Evolutionary conservation across 2,888 invertebrate species (phyloP), one percentile per base, ranked within the genome.

Genomic region (Xanthorhoe designata): DNA sequence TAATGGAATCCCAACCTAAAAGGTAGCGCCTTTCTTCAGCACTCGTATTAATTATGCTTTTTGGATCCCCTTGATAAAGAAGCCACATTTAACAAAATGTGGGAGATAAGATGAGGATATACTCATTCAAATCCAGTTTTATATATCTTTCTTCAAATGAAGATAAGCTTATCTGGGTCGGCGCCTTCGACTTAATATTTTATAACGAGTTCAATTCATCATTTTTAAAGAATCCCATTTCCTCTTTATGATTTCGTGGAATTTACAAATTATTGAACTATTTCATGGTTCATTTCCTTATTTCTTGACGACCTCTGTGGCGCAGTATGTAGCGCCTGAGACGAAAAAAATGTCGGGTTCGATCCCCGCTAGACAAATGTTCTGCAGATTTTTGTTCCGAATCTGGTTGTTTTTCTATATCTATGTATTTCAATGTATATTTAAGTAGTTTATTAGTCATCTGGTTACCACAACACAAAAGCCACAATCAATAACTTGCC

Each of bases 71-170:
- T 85, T 88, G 88, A 89, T 89, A 89, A 88, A 87, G 80, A 69
- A 77, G 79, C 74, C 77, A 78, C 83, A 85, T 87, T 84, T 85
- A 85, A 86, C 83, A 87, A 85, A 87, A 79, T 82, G 79, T 76
- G 75, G 75, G 13, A 86, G 87, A 90, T 89, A 88, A 83, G 74
- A 74, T 76, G 75, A 83, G 84, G 84, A 85, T 87, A 86, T 83
- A 87, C 88, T 89, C 88, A 90, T 90, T 88, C 78, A 79, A 85
- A 83, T 79, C 79, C 79, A 83, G 80, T 80, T 81, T 80, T 76
- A 82, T 84, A 79, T 84, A 83, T 84, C 78, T 86, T 83, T 81
- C 75, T 79, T 75, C 68, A 75, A 80, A 82, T 73, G 78, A 62
- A 85, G 89, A 88, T 88, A 88, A 80, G 75, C 77, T 73, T 86